These are phyloP conservation scores for Platypus cylindrus DNA, from an alignment of 2,888 invertebrate genomes.

Conservation along the genomic window DNA sequence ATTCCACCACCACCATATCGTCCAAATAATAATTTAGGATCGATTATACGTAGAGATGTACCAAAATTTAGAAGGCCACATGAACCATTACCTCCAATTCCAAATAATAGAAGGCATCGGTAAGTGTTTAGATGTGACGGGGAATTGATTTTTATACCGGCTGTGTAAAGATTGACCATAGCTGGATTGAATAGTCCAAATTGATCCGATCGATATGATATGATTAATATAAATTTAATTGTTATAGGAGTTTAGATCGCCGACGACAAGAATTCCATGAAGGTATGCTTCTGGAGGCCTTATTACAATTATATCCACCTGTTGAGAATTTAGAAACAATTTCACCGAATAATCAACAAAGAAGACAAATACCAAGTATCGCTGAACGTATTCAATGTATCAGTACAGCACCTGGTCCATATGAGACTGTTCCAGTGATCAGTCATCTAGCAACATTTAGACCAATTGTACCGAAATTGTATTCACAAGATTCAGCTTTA, in stretches of 20 bases:
- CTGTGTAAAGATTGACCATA: too few relatives aligned
- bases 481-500: constrained; percentile 62
- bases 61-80: constrained; percentile 46
- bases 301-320: constrained; percentile 57
- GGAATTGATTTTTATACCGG: too few relatives aligned
- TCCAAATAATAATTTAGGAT: constrained; percentile 24
- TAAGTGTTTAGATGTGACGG: too few relatives aligned
- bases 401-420: constrained; percentile 38
- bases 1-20: constrained; percentile 35
- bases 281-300: constrained; percentile 63
- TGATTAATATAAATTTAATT: too few relatives aligned
- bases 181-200: too few relatives aligned
- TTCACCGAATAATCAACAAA: constrained; percentile 27
- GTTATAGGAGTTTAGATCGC: constrained; percentile 39
- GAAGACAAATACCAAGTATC: constrained; percentile 33
- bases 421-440: constrained; percentile 58
- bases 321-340: constrained; percentile 52
- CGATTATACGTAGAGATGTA: constrained; percentile 35
- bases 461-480: constrained; percentile 50
- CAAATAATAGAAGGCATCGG: constrained; percentile 36
- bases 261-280: constrained; percentile 64
- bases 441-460: constrained; percentile 48
- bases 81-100: constrained; percentile 45
- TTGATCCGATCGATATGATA: too few relatives aligned
- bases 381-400: constrained; percentile 34